Percentiles rank a stretch among this genome's conserved stretches.
Conservation (phyloP, 2,888 invertebrate genomes). For the Girardia tigrina region DNA sequence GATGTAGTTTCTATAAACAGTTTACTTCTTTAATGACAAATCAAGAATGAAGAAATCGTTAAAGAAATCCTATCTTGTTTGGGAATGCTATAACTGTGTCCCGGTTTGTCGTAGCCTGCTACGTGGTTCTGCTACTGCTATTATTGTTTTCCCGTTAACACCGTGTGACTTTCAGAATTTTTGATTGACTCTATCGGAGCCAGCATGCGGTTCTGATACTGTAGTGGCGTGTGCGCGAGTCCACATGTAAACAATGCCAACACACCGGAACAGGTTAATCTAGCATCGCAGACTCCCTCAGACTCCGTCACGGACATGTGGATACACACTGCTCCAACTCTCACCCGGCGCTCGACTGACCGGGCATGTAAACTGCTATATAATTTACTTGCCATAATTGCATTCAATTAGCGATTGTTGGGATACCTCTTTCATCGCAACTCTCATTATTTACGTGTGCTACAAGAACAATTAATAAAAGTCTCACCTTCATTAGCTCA, state of each 20-base stretch:
- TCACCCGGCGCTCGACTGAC: neutral
- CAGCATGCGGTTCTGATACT: constrained; percentile 15
- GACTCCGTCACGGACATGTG: neutral
- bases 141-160: constrained; percentile 2
- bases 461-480: constrained; percentile 18
- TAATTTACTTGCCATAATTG: constrained; percentile 23
- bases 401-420: constrained; percentile 23
- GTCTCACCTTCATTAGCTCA: constrained; percentile 20
- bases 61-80: constrained; percentile 20
- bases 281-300: too few species aligned
- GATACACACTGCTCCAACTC: neutral
- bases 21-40: constrained; percentile 17
- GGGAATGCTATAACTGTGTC: constrained; percentile 17
- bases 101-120: constrained; percentile 1
- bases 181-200: constrained; percentile 23
- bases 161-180: constrained; percentile 18
- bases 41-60: constrained; percentile 5
- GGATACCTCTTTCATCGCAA: constrained; percentile 20
- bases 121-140: constrained; percentile 20
- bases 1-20: constrained; percentile 18
- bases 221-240: neutral
- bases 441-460: neutral
- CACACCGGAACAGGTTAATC: constrained; percentile 17
- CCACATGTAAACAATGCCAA: neutral
- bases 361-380: constrained; percentile 19